A percentile compares a stretch with the other conserved stretches of the same genome.
Conservation (phyloP, 2,113 vertebrate genomes). For the Chauna torquata region DNA sequence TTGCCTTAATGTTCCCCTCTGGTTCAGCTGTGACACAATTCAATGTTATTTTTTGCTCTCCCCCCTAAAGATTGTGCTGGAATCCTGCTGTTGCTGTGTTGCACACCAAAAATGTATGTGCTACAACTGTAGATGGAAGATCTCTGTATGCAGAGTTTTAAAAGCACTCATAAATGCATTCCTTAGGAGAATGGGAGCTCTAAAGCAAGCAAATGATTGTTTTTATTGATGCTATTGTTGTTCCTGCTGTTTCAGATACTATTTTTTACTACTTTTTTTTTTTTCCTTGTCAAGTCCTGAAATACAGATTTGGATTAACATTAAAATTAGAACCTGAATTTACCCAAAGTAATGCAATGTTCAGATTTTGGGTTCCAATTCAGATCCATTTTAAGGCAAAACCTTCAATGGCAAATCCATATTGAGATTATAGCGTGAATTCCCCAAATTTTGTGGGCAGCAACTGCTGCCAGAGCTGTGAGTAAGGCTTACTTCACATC, state of each 20-base stretch:
- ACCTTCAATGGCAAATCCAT: neutral
- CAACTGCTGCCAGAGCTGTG: neutral
- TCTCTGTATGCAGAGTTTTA: neutral
- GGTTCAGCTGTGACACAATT: neutral
- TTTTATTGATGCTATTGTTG: neutral
- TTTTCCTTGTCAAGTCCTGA: neutral
- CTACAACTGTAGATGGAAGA: neutral
- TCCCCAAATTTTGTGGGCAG: neutral
- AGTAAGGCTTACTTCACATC: neutral
- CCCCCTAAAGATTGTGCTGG: neutral
- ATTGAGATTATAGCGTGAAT: neutral
- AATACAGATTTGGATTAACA: neutral
- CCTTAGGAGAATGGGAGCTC: neutral
- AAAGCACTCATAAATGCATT: conserved; percentile 22
- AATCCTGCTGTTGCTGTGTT: neutral
- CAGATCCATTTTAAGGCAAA: neutral
- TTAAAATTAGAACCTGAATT: neutral
- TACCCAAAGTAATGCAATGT: neutral
- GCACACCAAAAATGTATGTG: neutral
- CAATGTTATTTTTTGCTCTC: neutral
- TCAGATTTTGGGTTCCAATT: neutral
- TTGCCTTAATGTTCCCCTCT: neutral
- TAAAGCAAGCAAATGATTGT: neutral
- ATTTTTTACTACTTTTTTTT: neutral
- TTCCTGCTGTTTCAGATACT: neutral